Conservation (phyloP, 2,888 invertebrate species). For the Pseudococcus jackbeardsleyi region DNA sequence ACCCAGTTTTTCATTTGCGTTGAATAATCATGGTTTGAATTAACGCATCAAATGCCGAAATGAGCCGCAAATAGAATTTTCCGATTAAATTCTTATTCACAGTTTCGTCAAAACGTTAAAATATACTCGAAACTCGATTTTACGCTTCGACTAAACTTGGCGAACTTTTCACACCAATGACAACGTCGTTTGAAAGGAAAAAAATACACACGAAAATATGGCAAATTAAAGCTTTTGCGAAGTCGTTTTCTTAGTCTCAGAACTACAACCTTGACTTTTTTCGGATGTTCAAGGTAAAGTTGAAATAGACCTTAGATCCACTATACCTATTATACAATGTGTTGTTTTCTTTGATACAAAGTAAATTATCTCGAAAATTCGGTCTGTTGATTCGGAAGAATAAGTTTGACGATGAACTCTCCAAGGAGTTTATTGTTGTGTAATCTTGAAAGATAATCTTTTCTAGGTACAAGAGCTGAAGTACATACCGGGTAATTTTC, state of each 20-base stretch:
- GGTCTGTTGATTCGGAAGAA: background rate
- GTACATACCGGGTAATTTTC: too few species aligned
- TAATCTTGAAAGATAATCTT: background rate
- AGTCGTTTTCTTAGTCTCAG: background rate
- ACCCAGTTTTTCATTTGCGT: background rate
- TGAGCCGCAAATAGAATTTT: background rate
- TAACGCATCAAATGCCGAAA: background rate
- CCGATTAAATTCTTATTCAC: background rate
- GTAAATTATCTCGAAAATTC: background rate
- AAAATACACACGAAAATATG: background rate
- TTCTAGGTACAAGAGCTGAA: background rate
- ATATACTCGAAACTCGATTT: background rate
- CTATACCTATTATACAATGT: too few species aligned
- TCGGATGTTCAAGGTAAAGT: too few species aligned
- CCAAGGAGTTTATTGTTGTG: background rate
- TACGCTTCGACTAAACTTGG: background rate
- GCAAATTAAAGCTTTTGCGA: background rate
- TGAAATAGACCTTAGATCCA: too few species aligned
- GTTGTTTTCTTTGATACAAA: background rate
- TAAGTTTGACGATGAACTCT: background rate
- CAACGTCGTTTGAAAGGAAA: background rate
- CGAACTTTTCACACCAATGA: slow-evolving; percentile 1
- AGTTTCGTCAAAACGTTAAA: background rate
- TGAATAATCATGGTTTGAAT: background rate
- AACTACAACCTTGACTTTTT: background rate